phyloP scores from a whole-genome alignment of 2,888 invertebrate genomes.

The Serripes groenlandicus region DNA sequence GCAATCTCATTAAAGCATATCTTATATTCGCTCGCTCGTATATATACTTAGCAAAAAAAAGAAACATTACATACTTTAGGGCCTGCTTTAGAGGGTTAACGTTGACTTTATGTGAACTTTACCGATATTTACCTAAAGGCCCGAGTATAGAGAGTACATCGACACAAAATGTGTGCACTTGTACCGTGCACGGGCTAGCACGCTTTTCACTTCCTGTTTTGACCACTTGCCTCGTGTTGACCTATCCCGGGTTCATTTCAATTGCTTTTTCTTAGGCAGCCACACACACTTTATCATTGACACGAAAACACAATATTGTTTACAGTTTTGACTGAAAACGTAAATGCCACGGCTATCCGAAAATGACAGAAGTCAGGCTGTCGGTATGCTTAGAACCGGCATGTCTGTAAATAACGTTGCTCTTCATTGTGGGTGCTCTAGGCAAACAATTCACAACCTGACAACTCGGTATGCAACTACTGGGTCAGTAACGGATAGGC shows the following conservation, averaged over 20 bases:
- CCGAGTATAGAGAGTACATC: not conserved
- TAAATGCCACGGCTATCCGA: slow-evolving; percentile 30
- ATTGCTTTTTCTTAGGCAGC: not conserved
- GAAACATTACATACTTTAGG: slow-evolving; percentile 1
- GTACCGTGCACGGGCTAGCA: not conserved
- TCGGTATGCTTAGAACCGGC: slow-evolving; percentile 33
- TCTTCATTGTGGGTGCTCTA: slow-evolving; percentile 25
- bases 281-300: slow-evolving; percentile 23
- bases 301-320: slow-evolving; percentile 23
- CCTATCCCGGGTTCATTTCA: slow-evolving; percentile 14
- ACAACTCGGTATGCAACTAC: slow-evolving; percentile 16
- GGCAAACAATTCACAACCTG: slow-evolving; percentile 17
- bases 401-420: slow-evolving; percentile 29
- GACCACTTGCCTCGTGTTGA: not conserved
- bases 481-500: slow-evolving; percentile 2
- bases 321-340: slow-evolving; percentile 17
- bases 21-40: no score
- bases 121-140: not conserved
- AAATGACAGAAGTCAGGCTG: slow-evolving; percentile 33
- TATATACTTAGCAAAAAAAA: slow-evolving; percentile 8
- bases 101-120: not conserved
- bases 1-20: no score
- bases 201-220: slow-evolving; percentile 4
- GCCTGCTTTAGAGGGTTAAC: not conserved
- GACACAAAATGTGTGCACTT: not conserved